Conservation (phyloP, 2,113 vertebrate species). For the Oncorhynchus clarkii region DNA sequence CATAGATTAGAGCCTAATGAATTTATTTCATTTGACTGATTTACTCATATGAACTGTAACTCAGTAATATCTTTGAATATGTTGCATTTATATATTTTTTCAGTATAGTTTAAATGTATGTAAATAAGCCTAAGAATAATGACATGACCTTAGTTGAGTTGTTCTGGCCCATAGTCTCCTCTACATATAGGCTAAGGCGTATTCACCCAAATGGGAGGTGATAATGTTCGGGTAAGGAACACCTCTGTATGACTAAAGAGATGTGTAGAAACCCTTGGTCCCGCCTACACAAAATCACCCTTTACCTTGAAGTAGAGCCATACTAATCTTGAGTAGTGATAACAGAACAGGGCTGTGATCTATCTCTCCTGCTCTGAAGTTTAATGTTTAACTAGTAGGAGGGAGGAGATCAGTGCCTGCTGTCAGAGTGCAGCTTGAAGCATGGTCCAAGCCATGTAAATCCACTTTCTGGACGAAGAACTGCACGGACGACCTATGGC, state of each 20-base stretch:
- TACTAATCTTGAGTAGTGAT: conserved; percentile 23
- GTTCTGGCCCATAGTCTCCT: no score
- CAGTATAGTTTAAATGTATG: no score
- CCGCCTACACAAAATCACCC: neutral
- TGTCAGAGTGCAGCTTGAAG: conserved; percentile 16
- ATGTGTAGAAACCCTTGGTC: neutral
- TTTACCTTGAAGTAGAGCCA: conserved; percentile 17
- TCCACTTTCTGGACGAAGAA: conserved; percentile 4
- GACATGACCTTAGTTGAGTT: no score
- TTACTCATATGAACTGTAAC: no score
- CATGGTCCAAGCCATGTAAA: conserved; percentile 32
- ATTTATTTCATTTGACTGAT: no score
- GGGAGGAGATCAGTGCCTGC: conserved; percentile 24
- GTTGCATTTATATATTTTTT: no score
- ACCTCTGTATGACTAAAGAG: neutral
- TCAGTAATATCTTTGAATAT: no score
- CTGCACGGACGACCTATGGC: neutral
- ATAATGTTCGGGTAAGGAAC: neutral
- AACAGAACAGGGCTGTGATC: conserved; percentile 31
- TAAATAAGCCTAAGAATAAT: no score
- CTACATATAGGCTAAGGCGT: neutral
- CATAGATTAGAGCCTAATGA: no score
- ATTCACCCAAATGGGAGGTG: neutral
- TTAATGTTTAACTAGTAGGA: conserved; percentile 68
- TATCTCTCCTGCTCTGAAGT: conserved; percentile 21